A percentile compares a stretch with the other conserved stretches of the same genome.
phyloP scores from a whole-genome alignment of 2,113 vertebrate genomes.

The Chiloscyllium plagiosum region DNA sequence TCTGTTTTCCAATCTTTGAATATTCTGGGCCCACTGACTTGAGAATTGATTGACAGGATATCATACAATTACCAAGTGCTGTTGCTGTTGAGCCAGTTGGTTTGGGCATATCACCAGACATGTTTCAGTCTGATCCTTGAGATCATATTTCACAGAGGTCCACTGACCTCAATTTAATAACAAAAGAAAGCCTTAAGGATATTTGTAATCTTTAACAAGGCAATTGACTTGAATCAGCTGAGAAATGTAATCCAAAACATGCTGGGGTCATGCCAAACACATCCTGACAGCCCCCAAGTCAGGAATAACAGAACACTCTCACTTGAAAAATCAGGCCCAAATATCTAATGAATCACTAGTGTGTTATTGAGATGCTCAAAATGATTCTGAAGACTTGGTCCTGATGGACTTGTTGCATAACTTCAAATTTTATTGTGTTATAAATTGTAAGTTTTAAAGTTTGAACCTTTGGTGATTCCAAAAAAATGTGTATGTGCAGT shows the following conservation, averaged over 20 bases:
- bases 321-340: background rate
- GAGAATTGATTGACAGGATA: constrained; percentile 6
- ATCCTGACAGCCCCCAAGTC: background rate
- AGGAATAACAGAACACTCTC: background rate
- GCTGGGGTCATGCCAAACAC: background rate
- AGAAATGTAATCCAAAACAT: constrained; percentile 27
- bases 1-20: too few relatives aligned
- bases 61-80: background rate
- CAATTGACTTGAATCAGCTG: background rate
- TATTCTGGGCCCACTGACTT: background rate
- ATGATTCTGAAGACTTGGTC: background rate
- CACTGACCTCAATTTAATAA: constrained; percentile 24
- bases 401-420: background rate
- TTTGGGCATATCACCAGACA: background rate
- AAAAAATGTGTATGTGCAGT: background rate
- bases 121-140: background rate
- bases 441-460: background rate
- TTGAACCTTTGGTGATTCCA: background rate
- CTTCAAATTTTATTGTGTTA: background rate
- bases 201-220: constrained; percentile 6
- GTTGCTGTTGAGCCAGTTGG: background rate
- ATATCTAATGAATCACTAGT: background rate
- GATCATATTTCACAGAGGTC: constrained; percentile 1
- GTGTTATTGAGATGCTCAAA: background rate
- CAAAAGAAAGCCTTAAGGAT: constrained; percentile 22